phyloP scores from a whole-genome alignment of 1,140 invertebrate genomes.

The Drosophila orena region DNA sequence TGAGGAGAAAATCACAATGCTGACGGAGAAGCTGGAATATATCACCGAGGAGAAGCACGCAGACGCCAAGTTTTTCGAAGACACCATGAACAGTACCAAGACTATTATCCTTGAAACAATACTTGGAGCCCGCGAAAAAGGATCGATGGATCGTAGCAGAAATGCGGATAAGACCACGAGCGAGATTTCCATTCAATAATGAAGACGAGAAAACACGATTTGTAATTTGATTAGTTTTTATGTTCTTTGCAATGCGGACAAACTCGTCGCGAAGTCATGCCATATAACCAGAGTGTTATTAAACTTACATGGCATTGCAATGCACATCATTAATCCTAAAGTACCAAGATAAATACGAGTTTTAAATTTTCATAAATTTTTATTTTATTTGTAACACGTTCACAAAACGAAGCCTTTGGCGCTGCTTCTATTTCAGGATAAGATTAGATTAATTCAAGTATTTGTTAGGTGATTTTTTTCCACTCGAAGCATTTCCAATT shows the following conservation, averaged over 20 bases:
- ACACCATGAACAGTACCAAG: slow-evolving; percentile 69
- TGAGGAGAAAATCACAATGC: slow-evolving; percentile 73
- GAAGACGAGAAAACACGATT: background rate
- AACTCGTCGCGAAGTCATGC: background rate
- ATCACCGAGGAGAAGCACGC: slow-evolving; percentile 65
- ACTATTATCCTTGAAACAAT: slow-evolving; percentile 73
- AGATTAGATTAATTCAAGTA: slow-evolving; percentile 41
- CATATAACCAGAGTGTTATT: background rate
- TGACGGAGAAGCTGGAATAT: slow-evolving; percentile 68
- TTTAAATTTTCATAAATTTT: slow-evolving; percentile 49
- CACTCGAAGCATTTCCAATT: slow-evolving; percentile 34
- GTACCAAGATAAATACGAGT: background rate
- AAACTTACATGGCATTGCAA: background rate
- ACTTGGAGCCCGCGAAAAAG: slow-evolving; percentile 17
- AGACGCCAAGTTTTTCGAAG: slow-evolving; percentile 75
- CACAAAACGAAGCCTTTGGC: slow-evolving; percentile 77
- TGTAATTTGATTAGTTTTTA: slow-evolving; percentile 43
- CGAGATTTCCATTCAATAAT: slow-evolving; percentile 9
- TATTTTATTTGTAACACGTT: slow-evolving; percentile 79
- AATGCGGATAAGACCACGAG: slow-evolving; percentile 1
- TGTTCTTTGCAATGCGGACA: slow-evolving; percentile 3
- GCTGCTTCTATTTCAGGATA: slow-evolving; percentile 60
- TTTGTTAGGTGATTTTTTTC: slow-evolving; percentile 37
- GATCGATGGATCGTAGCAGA: background rate
- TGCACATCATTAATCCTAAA: too few species aligned